These are phyloP conservation scores for Setophaga petechia DNA, from an alignment of 2,113 vertebrate genomes.

Conservation along the genomic window DNA sequence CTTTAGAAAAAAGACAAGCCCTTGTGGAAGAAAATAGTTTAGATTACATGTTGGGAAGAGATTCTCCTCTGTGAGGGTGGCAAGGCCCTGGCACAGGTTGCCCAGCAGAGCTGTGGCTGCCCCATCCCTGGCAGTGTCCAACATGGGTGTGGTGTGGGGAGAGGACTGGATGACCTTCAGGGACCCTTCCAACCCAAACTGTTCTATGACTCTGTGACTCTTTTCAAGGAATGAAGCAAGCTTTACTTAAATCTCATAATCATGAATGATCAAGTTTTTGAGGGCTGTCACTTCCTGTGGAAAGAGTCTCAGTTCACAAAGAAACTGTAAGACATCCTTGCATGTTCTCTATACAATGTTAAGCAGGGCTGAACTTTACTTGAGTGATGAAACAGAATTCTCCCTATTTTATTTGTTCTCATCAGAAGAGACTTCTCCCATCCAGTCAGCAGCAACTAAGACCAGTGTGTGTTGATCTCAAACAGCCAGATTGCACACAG, in stretches of 20 bases:
- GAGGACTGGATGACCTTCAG: background rate
- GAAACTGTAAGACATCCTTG: background rate
- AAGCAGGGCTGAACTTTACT: background rate
- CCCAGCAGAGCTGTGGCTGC: background rate
- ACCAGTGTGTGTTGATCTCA: background rate
- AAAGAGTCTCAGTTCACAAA: background rate
- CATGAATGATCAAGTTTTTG: background rate
- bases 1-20: background rate
- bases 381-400: background rate
- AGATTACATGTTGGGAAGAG: fast-evolving
- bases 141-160: background rate
- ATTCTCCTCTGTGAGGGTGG: background rate
- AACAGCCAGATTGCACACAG: background rate
- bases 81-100: background rate
- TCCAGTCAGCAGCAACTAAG: background rate
- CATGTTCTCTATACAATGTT: background rate
- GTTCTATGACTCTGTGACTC: background rate
- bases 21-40: background rate
- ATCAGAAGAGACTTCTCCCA: background rate
- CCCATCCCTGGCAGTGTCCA: background rate
- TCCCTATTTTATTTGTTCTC: background rate
- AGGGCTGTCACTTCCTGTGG: background rate
- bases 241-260: background rate
- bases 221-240: background rate
- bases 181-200: background rate